Evolutionary conservation across 2,797 vertebrate species (phyloP), one percentile per base, ranked within the genome.

Genomic region (Tokudaia tokunoshimensis): DNA sequence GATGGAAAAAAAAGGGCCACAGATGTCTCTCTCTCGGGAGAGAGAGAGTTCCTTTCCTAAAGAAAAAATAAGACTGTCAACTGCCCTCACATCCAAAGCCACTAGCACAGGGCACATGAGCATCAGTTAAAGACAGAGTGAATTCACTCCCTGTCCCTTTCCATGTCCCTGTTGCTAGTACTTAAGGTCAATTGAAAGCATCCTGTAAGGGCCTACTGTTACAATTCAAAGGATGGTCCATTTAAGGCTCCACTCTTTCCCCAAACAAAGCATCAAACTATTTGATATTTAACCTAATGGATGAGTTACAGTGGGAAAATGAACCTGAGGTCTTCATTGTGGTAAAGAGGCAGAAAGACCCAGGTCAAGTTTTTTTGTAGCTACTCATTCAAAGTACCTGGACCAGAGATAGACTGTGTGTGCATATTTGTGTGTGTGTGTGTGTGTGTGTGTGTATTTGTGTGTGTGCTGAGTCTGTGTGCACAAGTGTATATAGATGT

Each of bases 221-320:
- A 37, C 67, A 95, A 74, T 82, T 11, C 14, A 91, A 92, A 95
- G 61, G 2, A 57, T 52, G 24, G 52, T 41, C 50, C 52, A 63
- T 1, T 0, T 72, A 92, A 91, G n/a, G 93, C 9, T 10, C 44
- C 81, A 84, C 7, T 6, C 4, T 57, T 59, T 72, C 91, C 29
- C 50, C 37, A 96, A 93, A 88, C 61, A 82, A 84, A 83, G 93
- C 93, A 67, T 31, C 61, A 72, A 96, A 50, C 20, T 84, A 70
- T 20, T 15, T 89, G 29, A 75, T 34, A 59, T 22, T 47, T 47
- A 63, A 78, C 29, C 55, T 50, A 76, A 26, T 17, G 13, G 72
- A 22, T 59, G 37, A 72, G 55, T 61, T 34, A 20, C 4, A 4
- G 55, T 75, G 55, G 15, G 8, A 13, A 75, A 44, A 29, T 47